Evolutionary conservation across 2,888 invertebrate species (phyloP).

Genomic region (Lasioglossum zephyrum): DNA sequence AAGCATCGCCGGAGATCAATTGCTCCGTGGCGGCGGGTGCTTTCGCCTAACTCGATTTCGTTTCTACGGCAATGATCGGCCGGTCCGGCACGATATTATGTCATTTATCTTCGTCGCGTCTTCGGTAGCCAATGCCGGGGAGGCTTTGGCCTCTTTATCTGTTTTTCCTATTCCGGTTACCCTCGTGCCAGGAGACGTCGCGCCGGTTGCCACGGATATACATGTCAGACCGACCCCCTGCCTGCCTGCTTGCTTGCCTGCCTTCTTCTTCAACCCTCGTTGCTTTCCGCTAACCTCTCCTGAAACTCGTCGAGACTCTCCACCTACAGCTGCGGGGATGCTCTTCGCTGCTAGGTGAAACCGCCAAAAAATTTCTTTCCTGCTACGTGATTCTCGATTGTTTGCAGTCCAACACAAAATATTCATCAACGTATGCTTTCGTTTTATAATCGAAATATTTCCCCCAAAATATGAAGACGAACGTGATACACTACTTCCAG

Average conservation of each 20-base stretch:
- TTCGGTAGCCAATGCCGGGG: conserved; percentile 47
- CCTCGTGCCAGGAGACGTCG: conserved; percentile 55
- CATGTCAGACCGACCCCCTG: conserved; percentile 49
- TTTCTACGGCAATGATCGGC: conserved; percentile 79
- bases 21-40: conserved; percentile 72
- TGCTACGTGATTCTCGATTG: background rate
- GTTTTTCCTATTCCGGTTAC: conserved; percentile 65
- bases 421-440: background rate
- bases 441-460: background rate
- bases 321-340: background rate
- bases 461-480: too few species aligned
- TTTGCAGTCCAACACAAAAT: background rate
- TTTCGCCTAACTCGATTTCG: conserved; percentile 79
- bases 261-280: conserved; percentile 39
- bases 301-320: conserved; percentile 10
- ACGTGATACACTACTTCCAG: too few species aligned
- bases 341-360: too few species aligned
- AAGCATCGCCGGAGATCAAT: conserved; percentile 78
- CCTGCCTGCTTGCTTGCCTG: conserved; percentile 22
- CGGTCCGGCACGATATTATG: conserved; percentile 81
- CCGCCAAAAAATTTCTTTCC: background rate
- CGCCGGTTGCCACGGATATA: conserved; percentile 67
- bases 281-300: conserved; percentile 12
- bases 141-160: conserved; percentile 66
- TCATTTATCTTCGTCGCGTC: conserved; percentile 82